Evolutionary conservation across 2,797 vertebrate species (phyloP), one percentile per base, ranked within the genome.

Genomic region (Brotula barbata): DNA sequence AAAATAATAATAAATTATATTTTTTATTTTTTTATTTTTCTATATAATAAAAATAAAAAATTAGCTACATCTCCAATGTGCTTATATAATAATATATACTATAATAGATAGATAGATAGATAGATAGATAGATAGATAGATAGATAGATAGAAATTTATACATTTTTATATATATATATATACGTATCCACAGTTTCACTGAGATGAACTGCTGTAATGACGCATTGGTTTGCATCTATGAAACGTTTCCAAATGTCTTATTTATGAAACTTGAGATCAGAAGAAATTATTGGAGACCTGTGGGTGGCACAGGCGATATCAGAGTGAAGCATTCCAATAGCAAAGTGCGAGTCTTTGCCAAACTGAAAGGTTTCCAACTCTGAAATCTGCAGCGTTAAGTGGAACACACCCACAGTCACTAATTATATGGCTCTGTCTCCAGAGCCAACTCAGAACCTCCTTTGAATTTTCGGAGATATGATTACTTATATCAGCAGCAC

Each of bases 201-300:
- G 64, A 80, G 80, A 80, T 88, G 82, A 88, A 88, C 88, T 83
- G 74, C 85, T 69, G 1, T n/a, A 68, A 74, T 87, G 83, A 85
- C 83, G 75, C 79, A 70, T 62, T n/a, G n/a, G n/a, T n/a, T 21
- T 47, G 51, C 75, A 82, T 72, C 66, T 76, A 80, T 77, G 77
- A 87, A 86, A 87, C 87, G 79, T 71, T 65, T 83, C 79, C 79
- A 80, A 88, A 83, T 71, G 78, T 85, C 64, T 73, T 71, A 72
- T 80, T 87, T 80, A 78, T 82, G 80, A 85, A 85, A 87, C 81
- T 87, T 88, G 53, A 75, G 85, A 89, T 90, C 81, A 89, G 85
- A 89, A 73, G 83, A 89, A 88, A 87, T 74, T 78, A 85, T 89
- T 85, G 82, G 67, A 65, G 67, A 78, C 83, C 77, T 85, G 88